Percentiles rank a stretch among this genome's conserved stretches.
Conservation (phyloP, 2,888 invertebrate species). For the Plebejus melissa region DNA sequence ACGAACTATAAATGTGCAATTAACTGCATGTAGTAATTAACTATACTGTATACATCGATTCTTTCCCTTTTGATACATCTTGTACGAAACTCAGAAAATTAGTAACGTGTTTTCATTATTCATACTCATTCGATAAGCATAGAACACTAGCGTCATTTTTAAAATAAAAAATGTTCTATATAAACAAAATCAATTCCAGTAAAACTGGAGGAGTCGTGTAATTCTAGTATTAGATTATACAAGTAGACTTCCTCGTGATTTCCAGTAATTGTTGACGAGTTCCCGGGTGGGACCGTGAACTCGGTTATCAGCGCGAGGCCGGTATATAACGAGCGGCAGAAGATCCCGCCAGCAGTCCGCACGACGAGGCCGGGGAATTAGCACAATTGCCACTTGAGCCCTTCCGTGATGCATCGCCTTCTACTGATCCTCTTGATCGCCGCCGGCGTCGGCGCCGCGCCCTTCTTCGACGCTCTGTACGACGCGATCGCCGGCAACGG, state of each 20-base stretch:
- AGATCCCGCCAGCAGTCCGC: conserved; percentile 72
- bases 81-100: not conserved
- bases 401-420: conserved; percentile 67
- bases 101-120: not conserved
- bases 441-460: conserved; percentile 51
- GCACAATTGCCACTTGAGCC: conserved; percentile 60
- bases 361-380: conserved; percentile 66
- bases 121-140: not conserved
- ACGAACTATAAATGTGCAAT: not conserved
- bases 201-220: not conserved
- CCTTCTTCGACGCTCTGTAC: conserved; percentile 72
- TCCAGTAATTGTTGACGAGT: conserved; percentile 39
- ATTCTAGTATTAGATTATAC: not conserved
- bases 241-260: conserved; percentile 13
- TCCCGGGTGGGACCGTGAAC: conserved; percentile 76
- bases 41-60: not conserved
- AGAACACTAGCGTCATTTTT: not conserved
- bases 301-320: conserved; percentile 70
- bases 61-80: not conserved
- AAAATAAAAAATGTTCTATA: not conserved
- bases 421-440: conserved; percentile 49
- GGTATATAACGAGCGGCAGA: conserved; percentile 67
- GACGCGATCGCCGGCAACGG: conserved; percentile 65
- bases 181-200: not conserved
- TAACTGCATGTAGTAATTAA: not conserved